Evolutionary conservation across 2,888 invertebrate species (phyloP).

Genomic region (Matsumyia berberina): DNA sequence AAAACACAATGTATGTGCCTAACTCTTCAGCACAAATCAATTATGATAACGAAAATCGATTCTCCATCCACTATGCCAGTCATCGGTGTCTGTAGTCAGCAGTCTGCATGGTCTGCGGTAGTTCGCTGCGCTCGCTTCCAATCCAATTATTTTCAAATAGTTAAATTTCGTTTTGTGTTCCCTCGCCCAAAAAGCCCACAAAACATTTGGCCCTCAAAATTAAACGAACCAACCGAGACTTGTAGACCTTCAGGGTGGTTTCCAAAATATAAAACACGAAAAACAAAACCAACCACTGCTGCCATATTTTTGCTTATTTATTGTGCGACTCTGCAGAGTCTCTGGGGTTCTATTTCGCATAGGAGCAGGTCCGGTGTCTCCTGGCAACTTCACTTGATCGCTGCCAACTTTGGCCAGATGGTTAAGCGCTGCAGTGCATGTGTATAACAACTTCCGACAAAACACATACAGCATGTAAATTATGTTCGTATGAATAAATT

Average conservation of each 20-base stretch:
- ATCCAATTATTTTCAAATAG: slow-evolving; percentile 70
- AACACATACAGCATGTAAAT: slow-evolving; percentile 66
- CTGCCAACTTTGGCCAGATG: slow-evolving; percentile 39
- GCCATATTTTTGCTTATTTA: slow-evolving; percentile 69
- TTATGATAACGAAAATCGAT: slow-evolving; percentile 23
- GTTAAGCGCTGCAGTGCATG: slow-evolving; percentile 27
- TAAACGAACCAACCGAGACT: slow-evolving; percentile 21
- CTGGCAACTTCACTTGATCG: slow-evolving; percentile 20
- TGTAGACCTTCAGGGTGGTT: slow-evolving; percentile 54
- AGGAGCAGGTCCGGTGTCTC: slow-evolving; percentile 14
- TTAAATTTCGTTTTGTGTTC: slow-evolving; percentile 38
- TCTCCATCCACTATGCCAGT: neutral
- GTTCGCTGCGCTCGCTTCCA: slow-evolving; percentile 11
- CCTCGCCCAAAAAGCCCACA: slow-evolving; percentile 5
- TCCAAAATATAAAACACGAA: slow-evolving; percentile 23
- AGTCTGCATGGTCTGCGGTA: slow-evolving; percentile 25
- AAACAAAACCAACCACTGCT: slow-evolving; percentile 16
- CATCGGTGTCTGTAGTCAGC: slow-evolving; percentile 7
- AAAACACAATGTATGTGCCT: no score
- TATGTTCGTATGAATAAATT: slow-evolving; percentile 72
- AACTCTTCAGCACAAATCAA: neutral
- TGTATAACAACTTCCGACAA: slow-evolving; percentile 67
- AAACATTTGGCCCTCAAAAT: slow-evolving; percentile 50
- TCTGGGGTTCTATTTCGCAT: slow-evolving; percentile 47
- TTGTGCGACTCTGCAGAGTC: slow-evolving; percentile 33